These are phyloP conservation scores for Coptotermes formosanus DNA, from an alignment of 1,140 invertebrate genomes.

Conservation along the genomic window DNA sequence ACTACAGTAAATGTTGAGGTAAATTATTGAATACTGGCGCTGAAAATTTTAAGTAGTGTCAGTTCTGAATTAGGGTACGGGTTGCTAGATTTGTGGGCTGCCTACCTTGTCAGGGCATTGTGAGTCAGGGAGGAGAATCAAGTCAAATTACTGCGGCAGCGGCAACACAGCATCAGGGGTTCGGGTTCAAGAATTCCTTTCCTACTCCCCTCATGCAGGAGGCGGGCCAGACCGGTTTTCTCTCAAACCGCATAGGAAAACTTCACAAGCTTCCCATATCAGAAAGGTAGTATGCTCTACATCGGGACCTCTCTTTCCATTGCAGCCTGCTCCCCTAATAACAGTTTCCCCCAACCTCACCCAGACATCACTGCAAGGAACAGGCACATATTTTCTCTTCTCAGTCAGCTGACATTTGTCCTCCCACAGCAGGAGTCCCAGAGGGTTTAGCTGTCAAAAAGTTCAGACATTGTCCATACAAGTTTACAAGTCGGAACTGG, in stretches of 20 bases:
- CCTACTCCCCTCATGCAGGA: neutral
- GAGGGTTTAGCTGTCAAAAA: neutral
- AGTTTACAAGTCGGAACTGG: neutral
- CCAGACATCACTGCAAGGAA: neutral
- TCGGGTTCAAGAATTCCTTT: neutral
- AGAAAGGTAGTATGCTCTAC: neutral
- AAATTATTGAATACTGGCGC: too few relatives aligned
- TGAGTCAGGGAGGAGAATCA: neutral
- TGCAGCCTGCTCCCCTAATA: neutral
- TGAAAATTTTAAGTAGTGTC: too few relatives aligned
- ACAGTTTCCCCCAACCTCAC: neutral
- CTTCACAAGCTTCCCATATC: neutral
- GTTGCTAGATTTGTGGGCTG: too few relatives aligned
- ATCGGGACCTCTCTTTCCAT: neutral
- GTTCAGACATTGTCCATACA: neutral
- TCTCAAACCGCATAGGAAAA: neutral
- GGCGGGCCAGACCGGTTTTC: neutral
- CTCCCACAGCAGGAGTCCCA: neutral
- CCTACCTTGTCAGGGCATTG: neutral
- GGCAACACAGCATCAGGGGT: too few relatives aligned
- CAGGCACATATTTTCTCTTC: neutral
- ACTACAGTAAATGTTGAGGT: too few relatives aligned
- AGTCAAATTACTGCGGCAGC: neutral
- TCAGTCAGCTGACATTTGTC: slow-evolving; percentile 10
- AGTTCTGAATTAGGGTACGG: too few relatives aligned